Evolutionary conservation across 2,797 vertebrate genomes (phyloP).

Genomic region (Gadopsis bispinosus): DNA sequence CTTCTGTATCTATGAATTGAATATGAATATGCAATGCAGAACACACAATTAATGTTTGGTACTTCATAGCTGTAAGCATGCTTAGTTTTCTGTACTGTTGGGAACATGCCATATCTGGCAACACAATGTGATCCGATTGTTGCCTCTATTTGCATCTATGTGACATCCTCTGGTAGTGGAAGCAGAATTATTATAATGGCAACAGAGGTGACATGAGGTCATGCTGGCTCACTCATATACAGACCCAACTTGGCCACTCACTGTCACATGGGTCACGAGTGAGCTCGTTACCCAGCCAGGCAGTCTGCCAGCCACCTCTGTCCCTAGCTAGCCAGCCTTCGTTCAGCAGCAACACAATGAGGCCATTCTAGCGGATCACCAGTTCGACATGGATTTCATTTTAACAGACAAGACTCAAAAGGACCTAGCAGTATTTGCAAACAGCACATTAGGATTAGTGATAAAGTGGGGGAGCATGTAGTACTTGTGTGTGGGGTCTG

Average conservation of each 20-base stretch:
- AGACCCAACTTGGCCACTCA: conserved; percentile 61
- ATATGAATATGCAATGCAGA: conserved; percentile 17
- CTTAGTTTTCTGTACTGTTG: neutral
- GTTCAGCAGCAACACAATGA: conserved; percentile 69
- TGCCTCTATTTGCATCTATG: conserved; percentile 4
- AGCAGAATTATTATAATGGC: conserved; percentile 39
- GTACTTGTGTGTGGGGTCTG: neutral
- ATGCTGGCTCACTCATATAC: conserved; percentile 62
- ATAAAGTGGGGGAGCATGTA: conserved; percentile 7
- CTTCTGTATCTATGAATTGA: conserved; percentile 13
- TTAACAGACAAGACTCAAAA: conserved; percentile 31
- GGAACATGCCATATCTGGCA: neutral
- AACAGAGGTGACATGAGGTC: conserved; percentile 52
- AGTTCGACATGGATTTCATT: conserved; percentile 55
- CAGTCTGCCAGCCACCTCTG: conserved; percentile 70
- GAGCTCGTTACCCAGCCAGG: conserved; percentile 65
- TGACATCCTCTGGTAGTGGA: conserved; percentile 12
- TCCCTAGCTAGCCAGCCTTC: conserved; percentile 41
- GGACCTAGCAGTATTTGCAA: conserved; percentile 31
- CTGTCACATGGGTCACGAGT: conserved; percentile 75
- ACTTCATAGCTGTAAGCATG: neutral
- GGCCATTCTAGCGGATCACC: conserved; percentile 56
- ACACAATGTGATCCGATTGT: neutral
- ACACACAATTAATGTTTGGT: neutral
- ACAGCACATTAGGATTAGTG: conserved; percentile 28